phyloP scores from a whole-genome alignment of 2,113 vertebrate genomes.

The Mugil cephalus region DNA sequence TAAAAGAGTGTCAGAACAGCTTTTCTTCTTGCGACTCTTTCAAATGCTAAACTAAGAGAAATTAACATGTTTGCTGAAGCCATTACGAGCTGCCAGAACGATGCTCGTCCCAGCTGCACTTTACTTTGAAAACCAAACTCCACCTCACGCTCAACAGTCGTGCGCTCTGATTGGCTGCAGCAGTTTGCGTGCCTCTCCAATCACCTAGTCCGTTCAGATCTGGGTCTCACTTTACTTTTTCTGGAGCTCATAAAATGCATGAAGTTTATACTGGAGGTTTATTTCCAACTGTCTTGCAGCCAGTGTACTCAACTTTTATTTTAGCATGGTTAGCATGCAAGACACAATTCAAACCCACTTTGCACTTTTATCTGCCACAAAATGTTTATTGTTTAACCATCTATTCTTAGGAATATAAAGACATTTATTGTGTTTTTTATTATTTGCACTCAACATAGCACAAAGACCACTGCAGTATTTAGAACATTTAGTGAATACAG shows the following conservation, averaged over 20 bases:
- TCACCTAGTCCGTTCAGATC: constrained; percentile 17
- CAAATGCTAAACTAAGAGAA: no score
- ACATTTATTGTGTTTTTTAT: background rate
- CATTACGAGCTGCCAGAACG: background rate
- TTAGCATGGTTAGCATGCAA: background rate
- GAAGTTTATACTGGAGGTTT: background rate
- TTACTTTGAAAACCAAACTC: constrained; percentile 51
- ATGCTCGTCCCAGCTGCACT: constrained; percentile 38
- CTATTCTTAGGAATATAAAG: background rate
- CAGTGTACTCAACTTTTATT: background rate
- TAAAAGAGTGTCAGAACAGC: no score
- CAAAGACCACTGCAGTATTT: background rate
- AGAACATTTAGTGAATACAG: background rate
- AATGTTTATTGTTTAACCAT: background rate
- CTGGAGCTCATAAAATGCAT: background rate
- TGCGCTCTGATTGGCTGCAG: constrained; percentile 71
- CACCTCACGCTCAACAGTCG: constrained; percentile 12
- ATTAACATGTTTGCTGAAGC: constrained; percentile 3
- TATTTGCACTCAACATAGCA: background rate
- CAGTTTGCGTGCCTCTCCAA: constrained; percentile 42
- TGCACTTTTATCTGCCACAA: background rate
- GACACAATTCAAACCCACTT: background rate
- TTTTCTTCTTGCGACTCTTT: no score
- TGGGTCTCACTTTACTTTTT: background rate
- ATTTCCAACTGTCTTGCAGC: background rate